phyloP scores from a whole-genome alignment of 1,140 invertebrate species.

The Drosophila nebulosa region DNA sequence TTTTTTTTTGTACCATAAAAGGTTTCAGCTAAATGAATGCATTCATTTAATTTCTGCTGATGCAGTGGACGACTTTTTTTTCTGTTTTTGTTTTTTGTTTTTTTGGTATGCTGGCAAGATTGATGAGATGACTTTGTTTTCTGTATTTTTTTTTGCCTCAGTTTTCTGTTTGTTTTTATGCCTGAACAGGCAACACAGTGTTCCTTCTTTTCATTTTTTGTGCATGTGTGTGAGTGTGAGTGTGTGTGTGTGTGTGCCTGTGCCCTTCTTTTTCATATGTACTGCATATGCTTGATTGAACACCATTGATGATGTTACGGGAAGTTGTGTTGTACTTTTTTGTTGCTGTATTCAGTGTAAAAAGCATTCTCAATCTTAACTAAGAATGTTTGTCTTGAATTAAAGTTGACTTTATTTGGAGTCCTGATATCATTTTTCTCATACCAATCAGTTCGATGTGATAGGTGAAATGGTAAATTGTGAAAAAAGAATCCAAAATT shows the following conservation, averaged over 20 bases:
- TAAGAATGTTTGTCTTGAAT: neutral
- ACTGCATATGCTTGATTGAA: constrained; percentile 13
- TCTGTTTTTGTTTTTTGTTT: neutral
- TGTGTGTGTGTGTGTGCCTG: neutral
- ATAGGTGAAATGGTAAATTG: too few relatives aligned
- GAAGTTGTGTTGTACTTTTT: constrained; percentile 4
- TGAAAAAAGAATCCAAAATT: too few relatives aligned
- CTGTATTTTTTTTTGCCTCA: neutral
- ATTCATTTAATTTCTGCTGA: constrained; percentile 7
- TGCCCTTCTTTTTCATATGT: constrained; percentile 16
- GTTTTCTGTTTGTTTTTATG: constrained; percentile 12
- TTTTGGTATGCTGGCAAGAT: neutral
- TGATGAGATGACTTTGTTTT: constrained; percentile 11
- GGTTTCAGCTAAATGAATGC: neutral
- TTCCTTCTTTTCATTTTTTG: neutral
- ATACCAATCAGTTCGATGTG: too few relatives aligned
- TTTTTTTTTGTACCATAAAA: neutral
- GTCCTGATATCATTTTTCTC: too few relatives aligned
- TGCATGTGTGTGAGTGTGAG: too few relatives aligned
- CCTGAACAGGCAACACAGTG: constrained; percentile 8
- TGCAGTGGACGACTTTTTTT: neutral
- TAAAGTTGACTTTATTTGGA: neutral
- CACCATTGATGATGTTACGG: constrained; percentile 33
- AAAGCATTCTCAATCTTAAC: neutral
- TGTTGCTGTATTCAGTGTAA: neutral